Base-by-base conservation (phyloP, 2,888 invertebrate species). In the Thecocarcelia acutangulata region DNA sequence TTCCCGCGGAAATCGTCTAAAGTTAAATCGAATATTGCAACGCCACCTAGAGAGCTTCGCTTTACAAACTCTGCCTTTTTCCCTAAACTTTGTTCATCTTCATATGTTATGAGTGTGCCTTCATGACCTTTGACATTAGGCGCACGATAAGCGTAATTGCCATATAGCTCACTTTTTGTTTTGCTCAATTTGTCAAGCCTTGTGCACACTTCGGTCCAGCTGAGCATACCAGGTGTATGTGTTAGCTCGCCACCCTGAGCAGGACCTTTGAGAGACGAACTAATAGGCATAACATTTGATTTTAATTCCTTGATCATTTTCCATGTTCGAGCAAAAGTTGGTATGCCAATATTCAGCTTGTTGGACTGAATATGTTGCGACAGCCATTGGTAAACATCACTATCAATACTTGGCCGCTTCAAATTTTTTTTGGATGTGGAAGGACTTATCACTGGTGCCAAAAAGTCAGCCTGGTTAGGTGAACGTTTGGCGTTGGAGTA, bases 1-100 rank as follows among this genome's bases (percentile, higher is more conserved):
- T 94, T 92, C 1, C 96, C 96, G 58, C 95, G 93, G 92, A 96
- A 96, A 88, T 96, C 96, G 84, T 96, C 96, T 89, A 94, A 89
- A 0, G 95, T 94, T 17, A 96, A 90, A 85, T 96, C 96, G 58
- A 93, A 91, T 50, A 96, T 91, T 0, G 96, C 95, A 19, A 96
- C 91, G 42, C 96, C 96, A n/a, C 96, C 96, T 1, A 96, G 92
- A 64, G 94, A 94, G 90, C 94, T 95, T 1, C 93, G 93, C 85
- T 94, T 92, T 59, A 92, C 95, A 87, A 94, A 96, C 5, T 92
- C 90, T 0, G 96, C 96, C 89, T 96, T 96, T 87, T 94, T 94
- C 44, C 94, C 95, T 54, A 95, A 95, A 0, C 95, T 95, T 85
- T 96, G 96, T 0, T 95, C 94, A 87, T 96, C 96, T 85, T 96